A percentile compares a stretch with the other conserved stretches of the same genome.
phyloP scores from a whole-genome alignment of 2,888 invertebrate genomes.

The Drosophila bunnanda region DNA sequence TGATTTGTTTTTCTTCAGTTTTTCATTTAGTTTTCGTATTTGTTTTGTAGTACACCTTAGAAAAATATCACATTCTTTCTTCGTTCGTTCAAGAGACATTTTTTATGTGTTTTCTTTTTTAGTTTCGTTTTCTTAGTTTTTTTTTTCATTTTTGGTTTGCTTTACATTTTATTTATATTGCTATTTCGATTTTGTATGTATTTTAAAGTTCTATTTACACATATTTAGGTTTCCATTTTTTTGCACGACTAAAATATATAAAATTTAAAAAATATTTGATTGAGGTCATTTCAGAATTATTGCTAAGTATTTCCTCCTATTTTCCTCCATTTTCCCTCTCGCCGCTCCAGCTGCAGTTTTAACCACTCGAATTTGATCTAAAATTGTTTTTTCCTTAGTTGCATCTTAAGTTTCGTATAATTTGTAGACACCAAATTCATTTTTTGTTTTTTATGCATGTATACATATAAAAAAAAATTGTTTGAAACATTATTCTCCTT shows the following conservation, averaged over 20 bases:
- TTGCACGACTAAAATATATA: slow-evolving; percentile 77
- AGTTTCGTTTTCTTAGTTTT: slow-evolving; percentile 33
- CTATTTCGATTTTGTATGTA: slow-evolving; percentile 51
- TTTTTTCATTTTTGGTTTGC: slow-evolving; percentile 48
- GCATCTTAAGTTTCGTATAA: slow-evolving; percentile 62
- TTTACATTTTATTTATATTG: slow-evolving; percentile 56
- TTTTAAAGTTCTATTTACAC: slow-evolving; percentile 53
- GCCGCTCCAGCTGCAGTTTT: slow-evolving; percentile 39
- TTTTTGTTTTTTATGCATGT: slow-evolving; percentile 53
- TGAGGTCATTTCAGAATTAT: slow-evolving; percentile 85
- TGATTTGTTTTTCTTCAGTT: slow-evolving; percentile 26
- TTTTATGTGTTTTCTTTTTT: slow-evolving; percentile 57
- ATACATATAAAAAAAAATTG: slow-evolving; percentile 69
- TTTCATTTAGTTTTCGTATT: slow-evolving; percentile 18
- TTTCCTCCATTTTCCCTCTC: slow-evolving; percentile 17
- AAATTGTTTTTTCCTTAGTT: slow-evolving; percentile 50
- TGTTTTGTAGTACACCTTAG: slow-evolving; percentile 81
- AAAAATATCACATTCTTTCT: slow-evolving; percentile 85
- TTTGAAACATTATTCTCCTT: slow-evolving; percentile 48
- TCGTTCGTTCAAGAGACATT: slow-evolving; percentile 85
- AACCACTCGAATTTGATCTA: slow-evolving; percentile 67
- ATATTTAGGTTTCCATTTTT: slow-evolving; percentile 41
- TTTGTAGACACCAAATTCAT: slow-evolving; percentile 79
- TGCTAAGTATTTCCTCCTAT: slow-evolving; percentile 76
- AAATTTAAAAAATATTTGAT: slow-evolving; percentile 83